Conservation (phyloP, 2,888 invertebrate genomes). For the Agrochola macilenta region DNA sequence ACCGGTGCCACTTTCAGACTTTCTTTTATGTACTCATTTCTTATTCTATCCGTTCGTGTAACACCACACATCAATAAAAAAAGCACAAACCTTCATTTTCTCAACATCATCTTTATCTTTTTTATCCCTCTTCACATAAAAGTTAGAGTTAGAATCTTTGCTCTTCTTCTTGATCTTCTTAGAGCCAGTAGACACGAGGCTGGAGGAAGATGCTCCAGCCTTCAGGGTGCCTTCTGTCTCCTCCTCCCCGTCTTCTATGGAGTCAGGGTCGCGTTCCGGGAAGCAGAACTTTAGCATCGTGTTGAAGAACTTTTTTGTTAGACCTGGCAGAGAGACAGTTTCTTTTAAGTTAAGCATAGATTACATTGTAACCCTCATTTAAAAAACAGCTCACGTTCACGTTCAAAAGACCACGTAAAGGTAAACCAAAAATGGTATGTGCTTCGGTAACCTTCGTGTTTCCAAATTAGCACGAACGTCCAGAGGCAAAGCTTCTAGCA, state of each 20-base stretch:
- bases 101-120: slow-evolving; percentile 98
- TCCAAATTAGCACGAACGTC: neutral
- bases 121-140: slow-evolving; percentile 96
- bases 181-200: slow-evolving; percentile 86
- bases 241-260: slow-evolving; percentile 93
- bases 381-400: neutral
- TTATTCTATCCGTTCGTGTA: no score
- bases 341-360: neutral
- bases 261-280: slow-evolving; percentile 97
- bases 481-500: neutral
- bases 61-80: no score
- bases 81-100: slow-evolving; percentile 95
- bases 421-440: neutral
- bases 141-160: slow-evolving; percentile 95
- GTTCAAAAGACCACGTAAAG: neutral
- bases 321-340: slow-evolving; percentile 86
- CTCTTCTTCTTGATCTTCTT: slow-evolving; percentile 90
- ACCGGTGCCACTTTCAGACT: no score
- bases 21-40: no score
- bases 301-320: slow-evolving; percentile 99
- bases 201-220: slow-evolving; percentile 78
- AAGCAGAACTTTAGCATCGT: slow-evolving; percentile 99
- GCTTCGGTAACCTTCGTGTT: neutral
- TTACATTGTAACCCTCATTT: no score
- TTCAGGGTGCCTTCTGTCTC: slow-evolving; percentile 83